phyloP scores from a whole-genome alignment of 2,888 invertebrate genomes.

The Sphecodes monilicornis region DNA sequence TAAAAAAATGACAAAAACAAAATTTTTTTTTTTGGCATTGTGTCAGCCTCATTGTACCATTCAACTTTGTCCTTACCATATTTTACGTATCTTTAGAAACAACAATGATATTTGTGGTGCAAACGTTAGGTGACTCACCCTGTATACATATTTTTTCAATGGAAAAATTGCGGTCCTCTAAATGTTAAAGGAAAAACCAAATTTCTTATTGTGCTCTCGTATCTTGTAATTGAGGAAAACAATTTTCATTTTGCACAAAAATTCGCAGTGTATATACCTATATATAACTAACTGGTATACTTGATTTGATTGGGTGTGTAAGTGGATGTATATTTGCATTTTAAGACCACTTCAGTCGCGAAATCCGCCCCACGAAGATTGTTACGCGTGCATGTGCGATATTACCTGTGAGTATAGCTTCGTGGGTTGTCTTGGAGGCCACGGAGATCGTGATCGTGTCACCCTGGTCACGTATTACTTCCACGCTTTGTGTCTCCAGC shows the following conservation, averaged over 20 bases:
- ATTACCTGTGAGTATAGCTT: conserved; percentile 88
- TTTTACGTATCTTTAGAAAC: too few species aligned
- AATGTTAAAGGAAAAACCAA: too few species aligned
- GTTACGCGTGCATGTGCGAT: conserved; percentile 57
- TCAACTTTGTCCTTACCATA: too few species aligned
- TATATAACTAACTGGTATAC: not conserved
- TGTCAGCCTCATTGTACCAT: too few species aligned
- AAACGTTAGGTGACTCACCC: too few species aligned
- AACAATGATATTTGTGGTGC: too few species aligned
- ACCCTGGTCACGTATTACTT: conserved; percentile 82
- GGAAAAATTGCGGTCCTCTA: too few species aligned
- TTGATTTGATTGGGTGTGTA: not conserved
- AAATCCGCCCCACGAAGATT: conserved; percentile 6
- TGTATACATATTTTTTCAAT: too few species aligned
- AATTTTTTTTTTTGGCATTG: too few species aligned
- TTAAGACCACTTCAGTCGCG: not conserved
- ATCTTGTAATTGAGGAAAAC: not conserved
- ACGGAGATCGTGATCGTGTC: conserved; percentile 85
- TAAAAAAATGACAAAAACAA: too few species aligned
- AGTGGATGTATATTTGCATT: not conserved
- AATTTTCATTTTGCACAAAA: not conserved
- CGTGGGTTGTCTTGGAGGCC: conserved; percentile 88
- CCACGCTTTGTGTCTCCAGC: conserved; percentile 81
- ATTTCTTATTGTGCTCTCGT: not conserved
- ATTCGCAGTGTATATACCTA: too few species aligned